phyloP scores from a whole-genome alignment of 2,888 invertebrate species.

The Mellilla xanthometata region DNA sequence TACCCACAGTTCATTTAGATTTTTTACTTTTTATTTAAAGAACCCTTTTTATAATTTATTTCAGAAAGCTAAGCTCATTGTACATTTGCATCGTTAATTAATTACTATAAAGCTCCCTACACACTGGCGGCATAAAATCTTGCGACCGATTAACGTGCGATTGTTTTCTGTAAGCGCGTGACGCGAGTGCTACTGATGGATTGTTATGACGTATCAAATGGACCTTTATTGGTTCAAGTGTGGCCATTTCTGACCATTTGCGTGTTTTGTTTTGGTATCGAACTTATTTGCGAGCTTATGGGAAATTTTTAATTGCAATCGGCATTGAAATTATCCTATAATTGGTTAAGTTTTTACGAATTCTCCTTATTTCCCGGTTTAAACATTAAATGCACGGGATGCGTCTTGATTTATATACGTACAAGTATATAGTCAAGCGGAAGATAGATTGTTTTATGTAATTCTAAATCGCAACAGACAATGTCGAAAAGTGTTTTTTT shows the following conservation, averaged over 20 bases:
- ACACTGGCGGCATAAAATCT: constrained; percentile 46
- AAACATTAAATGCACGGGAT: no score
- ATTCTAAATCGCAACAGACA: no score
- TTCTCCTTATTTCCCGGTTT: no score
- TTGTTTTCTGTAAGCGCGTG: constrained; percentile 42
- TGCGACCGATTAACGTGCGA: constrained; percentile 50
- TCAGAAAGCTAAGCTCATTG: background rate
- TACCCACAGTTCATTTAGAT: no score
- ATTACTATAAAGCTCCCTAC: constrained; percentile 13
- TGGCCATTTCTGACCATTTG: background rate
- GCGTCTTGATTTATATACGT: no score
- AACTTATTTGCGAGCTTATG: background rate
- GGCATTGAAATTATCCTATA: no score
- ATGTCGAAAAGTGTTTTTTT: no score
- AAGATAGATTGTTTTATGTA: no score
- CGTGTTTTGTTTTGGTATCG: background rate
- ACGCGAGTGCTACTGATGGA: constrained; percentile 27
- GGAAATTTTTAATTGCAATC: constrained; percentile 1
- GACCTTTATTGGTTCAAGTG: constrained; percentile 20
- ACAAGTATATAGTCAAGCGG: no score
- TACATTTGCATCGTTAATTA: constrained; percentile 11
- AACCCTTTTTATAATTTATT: no score
- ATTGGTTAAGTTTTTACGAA: no score
- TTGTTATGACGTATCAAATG: constrained; percentile 25
- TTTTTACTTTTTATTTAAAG: no score